Conservation (phyloP, 2,888 invertebrate species). For the Agrotis ipsilon region DNA sequence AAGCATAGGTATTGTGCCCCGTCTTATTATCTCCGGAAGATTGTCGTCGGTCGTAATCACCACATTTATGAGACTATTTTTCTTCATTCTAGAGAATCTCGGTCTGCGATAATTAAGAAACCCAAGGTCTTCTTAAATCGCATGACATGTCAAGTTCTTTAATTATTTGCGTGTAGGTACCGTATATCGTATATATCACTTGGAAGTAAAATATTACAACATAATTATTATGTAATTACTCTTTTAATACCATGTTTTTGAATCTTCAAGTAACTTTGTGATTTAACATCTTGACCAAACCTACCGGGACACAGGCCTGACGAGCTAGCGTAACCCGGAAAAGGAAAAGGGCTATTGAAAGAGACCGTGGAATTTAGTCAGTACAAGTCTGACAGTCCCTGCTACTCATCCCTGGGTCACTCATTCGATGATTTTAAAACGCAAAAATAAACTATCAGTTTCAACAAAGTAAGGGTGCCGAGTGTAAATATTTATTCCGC, state of each 20-base stretch:
- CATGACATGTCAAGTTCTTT: slow-evolving; percentile 2
- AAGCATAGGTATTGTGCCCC: neutral
- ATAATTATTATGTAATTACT: neutral
- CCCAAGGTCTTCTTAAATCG: slow-evolving; percentile 26
- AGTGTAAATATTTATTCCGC: neutral
- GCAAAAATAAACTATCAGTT: no score
- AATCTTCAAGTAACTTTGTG: neutral
- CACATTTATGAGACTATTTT: slow-evolving; percentile 15
- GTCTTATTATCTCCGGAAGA: slow-evolving; percentile 34
- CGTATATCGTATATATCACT: neutral
- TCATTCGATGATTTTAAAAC: no score
- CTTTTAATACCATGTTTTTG: neutral
- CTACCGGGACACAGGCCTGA: no score
- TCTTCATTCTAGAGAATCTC: slow-evolving; percentile 14
- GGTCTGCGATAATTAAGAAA: slow-evolving; percentile 6
- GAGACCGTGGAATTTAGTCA: no score
- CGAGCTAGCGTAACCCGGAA: no score
- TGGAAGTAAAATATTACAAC: neutral
- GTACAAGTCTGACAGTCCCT: no score
- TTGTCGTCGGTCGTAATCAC: slow-evolving; percentile 10
- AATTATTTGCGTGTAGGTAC: neutral
- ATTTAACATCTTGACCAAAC: no score
- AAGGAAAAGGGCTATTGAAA: no score
- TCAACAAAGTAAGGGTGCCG: no score
- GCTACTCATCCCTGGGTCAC: no score